These are phyloP conservation scores for Pungitius pungitius DNA, from an alignment of 2,113 vertebrate genomes.

Conservation along the genomic window DNA sequence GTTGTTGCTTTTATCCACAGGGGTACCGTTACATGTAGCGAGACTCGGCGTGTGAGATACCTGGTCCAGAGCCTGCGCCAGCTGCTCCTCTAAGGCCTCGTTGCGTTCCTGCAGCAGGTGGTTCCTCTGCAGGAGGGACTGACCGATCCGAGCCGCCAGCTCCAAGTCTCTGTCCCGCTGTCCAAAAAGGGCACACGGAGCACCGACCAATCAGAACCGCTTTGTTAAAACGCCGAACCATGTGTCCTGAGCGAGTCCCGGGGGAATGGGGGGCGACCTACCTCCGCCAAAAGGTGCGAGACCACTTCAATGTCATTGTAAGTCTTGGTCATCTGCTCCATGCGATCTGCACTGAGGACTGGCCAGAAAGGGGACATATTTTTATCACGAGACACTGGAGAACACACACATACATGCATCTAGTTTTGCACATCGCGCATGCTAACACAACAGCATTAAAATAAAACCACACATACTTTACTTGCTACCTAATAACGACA, in stretches of 20 bases:
- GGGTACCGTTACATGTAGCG: not conserved
- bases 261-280: constrained; percentile 47
- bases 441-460: not conserved
- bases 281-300: constrained; percentile 92
- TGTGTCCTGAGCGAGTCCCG: not conserved
- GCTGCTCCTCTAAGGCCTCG: constrained; percentile 91
- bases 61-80: constrained; percentile 91
- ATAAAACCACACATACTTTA: not conserved
- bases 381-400: not conserved
- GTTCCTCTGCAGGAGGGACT: constrained; percentile 94
- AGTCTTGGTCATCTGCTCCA: constrained; percentile 90
- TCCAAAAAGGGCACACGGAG: constrained; percentile 10
- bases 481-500: not conserved
- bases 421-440: not conserved
- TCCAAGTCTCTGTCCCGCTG: constrained; percentile 96
- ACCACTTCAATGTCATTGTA: constrained; percentile 93
- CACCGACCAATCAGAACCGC: constrained; percentile 8
- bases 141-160: constrained; percentile 95
- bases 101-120: constrained; percentile 91
- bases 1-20: too few species aligned
- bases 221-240: not conserved
- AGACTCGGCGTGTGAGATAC: constrained; percentile 66
- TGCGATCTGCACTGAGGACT: constrained; percentile 88
- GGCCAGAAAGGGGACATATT: constrained; percentile 28
- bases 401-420: not conserved